Conservation (phyloP, 2,113 vertebrate species). For the Phylloscopus trochiloides region DNA sequence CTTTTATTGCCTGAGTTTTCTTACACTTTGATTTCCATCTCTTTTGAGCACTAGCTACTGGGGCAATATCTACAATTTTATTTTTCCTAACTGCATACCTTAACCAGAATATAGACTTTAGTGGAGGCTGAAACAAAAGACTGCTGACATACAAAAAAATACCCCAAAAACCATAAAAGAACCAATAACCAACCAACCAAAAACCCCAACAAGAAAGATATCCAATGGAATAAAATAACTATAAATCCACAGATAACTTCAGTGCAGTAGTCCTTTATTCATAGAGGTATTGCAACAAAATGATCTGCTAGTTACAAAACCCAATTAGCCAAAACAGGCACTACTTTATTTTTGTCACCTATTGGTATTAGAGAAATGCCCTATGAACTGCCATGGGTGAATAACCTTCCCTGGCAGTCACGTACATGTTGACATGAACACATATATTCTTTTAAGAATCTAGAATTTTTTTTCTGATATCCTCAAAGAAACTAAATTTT, state of each 20-base stretch:
- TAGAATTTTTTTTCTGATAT: neutral
- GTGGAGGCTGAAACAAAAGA: neutral
- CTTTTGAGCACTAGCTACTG: neutral
- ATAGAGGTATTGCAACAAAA: neutral
- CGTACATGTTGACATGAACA: neutral
- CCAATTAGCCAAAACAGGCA: neutral
- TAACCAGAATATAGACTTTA: neutral
- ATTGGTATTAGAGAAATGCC: neutral
- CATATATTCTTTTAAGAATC: neutral
- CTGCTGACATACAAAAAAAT: neutral
- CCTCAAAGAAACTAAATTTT: neutral
- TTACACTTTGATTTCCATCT: neutral
- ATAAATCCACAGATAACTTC: neutral
- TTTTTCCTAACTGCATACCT: neutral
- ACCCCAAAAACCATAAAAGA: neutral
- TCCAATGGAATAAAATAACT: neutral
- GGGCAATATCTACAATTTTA: neutral
- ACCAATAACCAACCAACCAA: neutral
- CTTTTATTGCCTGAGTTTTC: neutral
- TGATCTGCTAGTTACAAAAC: neutral
- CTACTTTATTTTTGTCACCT: neutral
- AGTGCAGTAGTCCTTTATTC: neutral
- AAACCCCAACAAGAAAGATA: neutral
- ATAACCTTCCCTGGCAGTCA: neutral
- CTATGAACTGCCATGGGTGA: accelerated